Percentiles rank a stretch among this genome's conserved stretches.
Evolutionary conservation across 2,113 vertebrate species (phyloP).

Genomic region (Colius striatus): DNA sequence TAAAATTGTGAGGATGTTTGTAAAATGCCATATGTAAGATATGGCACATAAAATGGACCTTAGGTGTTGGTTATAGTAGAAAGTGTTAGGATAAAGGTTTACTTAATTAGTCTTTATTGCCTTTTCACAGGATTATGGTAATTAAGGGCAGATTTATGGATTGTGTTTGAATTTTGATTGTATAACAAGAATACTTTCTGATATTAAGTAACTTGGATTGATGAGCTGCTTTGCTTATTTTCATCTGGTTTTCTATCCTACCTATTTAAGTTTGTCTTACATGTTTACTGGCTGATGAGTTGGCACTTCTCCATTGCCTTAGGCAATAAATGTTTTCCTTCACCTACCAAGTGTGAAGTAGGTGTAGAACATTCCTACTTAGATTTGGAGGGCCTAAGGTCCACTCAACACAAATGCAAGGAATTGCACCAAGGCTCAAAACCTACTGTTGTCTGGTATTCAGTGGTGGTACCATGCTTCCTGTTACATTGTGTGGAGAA

Average conservation of each 20-base stretch:
- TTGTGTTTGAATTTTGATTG: not conserved
- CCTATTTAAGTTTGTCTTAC: not conserved
- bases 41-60: not conserved
- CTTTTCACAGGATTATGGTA: not conserved
- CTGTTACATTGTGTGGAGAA: rapidly evolving
- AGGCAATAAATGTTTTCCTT: not conserved
- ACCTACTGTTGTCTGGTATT: not conserved
- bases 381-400: not conserved
- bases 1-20: not conserved
- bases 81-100: not conserved
- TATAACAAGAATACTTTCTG: not conserved
- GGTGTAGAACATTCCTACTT: not conserved
- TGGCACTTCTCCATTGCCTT: not conserved
- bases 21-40: not conserved
- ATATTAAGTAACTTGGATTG: not conserved
- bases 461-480: not conserved
- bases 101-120: not conserved
- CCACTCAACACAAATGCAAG: not conserved
- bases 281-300: not conserved
- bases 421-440: not conserved
- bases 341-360: not conserved
- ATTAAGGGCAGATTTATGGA: not conserved
- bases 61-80: not conserved
- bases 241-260: not conserved
- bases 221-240: not conserved